These are phyloP conservation scores for Rhagologus leucostigma DNA, from an alignment of 2,113 vertebrate genomes.

Conservation along the genomic window DNA sequence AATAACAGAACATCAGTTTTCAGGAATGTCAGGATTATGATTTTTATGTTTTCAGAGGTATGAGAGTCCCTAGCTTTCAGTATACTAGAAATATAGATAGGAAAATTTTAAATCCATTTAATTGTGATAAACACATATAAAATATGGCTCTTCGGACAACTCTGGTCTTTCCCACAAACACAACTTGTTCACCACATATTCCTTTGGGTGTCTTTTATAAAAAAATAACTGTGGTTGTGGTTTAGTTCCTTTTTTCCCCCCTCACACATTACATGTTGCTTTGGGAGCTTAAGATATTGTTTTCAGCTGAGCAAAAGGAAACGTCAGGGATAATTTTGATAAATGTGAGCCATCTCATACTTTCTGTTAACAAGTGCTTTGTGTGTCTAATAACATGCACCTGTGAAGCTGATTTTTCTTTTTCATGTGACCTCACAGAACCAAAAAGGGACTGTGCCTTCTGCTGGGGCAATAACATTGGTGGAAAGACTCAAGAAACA, in stretches of 20 bases:
- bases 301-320: constrained; percentile 68
- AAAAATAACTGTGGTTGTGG: neutral
- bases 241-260: neutral
- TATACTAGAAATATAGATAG: neutral
- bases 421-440: constrained; percentile 23
- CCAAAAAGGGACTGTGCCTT: neutral
- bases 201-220: neutral
- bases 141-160: neutral
- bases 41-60: neutral
- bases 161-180: neutral
- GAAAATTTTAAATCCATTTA: neutral
- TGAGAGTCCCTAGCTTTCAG: neutral
- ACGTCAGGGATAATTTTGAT: constrained; percentile 58
- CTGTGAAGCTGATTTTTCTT: constrained; percentile 39
- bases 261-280: neutral
- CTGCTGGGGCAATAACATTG: neutral
- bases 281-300: constrained; percentile 13
- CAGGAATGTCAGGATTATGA: neutral
- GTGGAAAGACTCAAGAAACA: neutral
- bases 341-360: constrained; percentile 41
- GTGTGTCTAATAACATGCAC: constrained; percentile 47
- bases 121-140: neutral
- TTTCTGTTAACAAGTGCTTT: constrained; percentile 59
- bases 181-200: neutral
- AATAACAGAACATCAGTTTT: neutral